These are phyloP conservation scores for Lytechinus variegatus DNA, from an alignment of 35 echinoderm and acorn worm genomes.

Conservation along the genomic window DNA sequence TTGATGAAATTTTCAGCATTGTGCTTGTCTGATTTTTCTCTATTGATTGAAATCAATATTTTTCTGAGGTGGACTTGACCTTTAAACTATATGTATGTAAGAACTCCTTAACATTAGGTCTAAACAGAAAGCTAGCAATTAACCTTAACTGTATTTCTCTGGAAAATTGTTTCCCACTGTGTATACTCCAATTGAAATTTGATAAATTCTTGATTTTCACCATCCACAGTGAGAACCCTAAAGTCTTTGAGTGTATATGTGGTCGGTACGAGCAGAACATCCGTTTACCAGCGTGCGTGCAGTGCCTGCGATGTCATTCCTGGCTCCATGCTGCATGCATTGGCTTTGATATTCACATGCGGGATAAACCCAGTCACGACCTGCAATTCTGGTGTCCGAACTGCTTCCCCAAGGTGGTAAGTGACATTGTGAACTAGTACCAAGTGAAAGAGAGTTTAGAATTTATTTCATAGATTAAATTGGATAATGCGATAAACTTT, in stretches of 20 bases:
- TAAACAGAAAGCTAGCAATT: too few relatives aligned
- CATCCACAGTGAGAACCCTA: constrained; percentile 40
- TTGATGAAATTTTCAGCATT: too few relatives aligned
- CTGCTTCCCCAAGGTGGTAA: constrained; percentile 53
- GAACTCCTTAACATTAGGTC: too few relatives aligned
- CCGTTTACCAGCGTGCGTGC: constrained; percentile 37
- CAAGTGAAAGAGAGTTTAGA: background rate
- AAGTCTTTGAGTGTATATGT: constrained; percentile 78
- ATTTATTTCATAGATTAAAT: background rate
- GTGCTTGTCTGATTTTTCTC: too few relatives aligned
- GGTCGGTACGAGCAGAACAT: constrained; percentile 59
- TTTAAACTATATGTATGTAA: too few relatives aligned
- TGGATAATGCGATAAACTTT: too few relatives aligned
- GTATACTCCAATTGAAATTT: too few relatives aligned
- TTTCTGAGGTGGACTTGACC: too few relatives aligned
- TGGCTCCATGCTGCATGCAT: constrained; percentile 92
- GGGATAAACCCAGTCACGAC: background rate
- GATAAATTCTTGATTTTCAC: too few relatives aligned
- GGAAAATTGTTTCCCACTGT: too few relatives aligned
- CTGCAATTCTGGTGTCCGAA: constrained; percentile 61
- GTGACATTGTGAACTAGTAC: background rate
- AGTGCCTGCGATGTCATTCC: constrained; percentile 66
- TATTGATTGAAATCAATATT: too few relatives aligned
- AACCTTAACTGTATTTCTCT: too few relatives aligned
- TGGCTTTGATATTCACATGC: constrained; percentile 58